Percentiles rank a stretch among this genome's conserved stretches.
phyloP scores from a whole-genome alignment of 2,113 vertebrate genomes.

The Ceyx margarethae region DNA sequence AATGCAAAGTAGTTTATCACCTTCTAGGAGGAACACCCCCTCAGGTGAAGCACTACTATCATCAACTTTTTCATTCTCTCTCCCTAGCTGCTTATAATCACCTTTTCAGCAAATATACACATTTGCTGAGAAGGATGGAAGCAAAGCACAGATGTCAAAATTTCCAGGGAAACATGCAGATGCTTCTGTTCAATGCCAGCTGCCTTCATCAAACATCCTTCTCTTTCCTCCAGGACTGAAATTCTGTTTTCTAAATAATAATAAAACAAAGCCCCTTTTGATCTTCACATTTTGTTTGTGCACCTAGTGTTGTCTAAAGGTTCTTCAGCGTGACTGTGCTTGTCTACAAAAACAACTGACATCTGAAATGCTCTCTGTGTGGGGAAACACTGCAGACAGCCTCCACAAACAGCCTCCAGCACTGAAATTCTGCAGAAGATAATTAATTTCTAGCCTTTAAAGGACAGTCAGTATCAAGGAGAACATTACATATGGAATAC shows the following conservation, averaged over 20 bases:
- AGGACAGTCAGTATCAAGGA: not conserved
- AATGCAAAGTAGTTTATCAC: not conserved
- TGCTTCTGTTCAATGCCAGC: not conserved
- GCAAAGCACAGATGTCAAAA: not conserved
- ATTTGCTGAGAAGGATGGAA: slow-evolving; percentile 5
- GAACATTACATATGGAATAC: not conserved
- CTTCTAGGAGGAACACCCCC: not conserved
- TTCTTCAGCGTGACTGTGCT: not conserved
- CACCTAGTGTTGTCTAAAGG: not conserved
- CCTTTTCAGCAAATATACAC: not conserved
- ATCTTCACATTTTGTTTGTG: not conserved
- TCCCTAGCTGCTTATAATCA: not conserved
- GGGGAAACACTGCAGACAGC: not conserved
- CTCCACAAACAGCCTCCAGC: not conserved
- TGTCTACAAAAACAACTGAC: not conserved
- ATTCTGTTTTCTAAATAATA: not conserved
- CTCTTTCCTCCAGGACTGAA: not conserved
- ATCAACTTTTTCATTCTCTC: not conserved
- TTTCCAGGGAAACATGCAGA: not conserved
- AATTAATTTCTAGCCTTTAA: not conserved
- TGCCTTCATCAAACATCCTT: not conserved
- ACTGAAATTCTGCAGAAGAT: not conserved
- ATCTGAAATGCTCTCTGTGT: not conserved
- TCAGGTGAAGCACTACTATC: not conserved
- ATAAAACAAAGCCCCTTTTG: not conserved